A percentile compares a stretch with the other conserved stretches of the same genome.
These are phyloP conservation scores for Cossypha niveicapilla DNA, from an alignment of 2,797 vertebrate species.

Conservation along the genomic window DNA sequence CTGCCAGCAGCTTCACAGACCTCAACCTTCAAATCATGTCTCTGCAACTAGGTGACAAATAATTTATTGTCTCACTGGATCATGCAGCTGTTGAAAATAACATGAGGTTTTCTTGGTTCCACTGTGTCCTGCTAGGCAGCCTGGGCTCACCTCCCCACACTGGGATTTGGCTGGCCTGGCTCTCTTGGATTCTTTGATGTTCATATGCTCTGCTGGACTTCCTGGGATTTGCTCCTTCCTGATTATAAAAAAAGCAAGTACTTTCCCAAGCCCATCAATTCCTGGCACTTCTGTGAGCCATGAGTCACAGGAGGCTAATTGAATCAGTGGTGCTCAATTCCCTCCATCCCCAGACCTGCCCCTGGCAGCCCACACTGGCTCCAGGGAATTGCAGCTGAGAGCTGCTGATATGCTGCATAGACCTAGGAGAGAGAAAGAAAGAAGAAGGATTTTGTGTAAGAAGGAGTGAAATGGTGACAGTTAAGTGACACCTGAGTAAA, in stretches of 20 bases:
- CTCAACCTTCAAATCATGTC: neutral
- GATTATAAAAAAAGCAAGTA: slow-evolving; percentile 11
- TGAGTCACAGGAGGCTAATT: slow-evolving; percentile 55
- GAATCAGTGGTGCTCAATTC: slow-evolving; percentile 36
- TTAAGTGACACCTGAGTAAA: neutral
- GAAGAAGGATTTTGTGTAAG: neutral
- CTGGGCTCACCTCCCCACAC: neutral
- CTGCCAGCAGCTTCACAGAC: neutral
- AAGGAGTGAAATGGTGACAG: neutral
- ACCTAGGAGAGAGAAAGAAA: neutral
- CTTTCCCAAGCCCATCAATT: slow-evolving; percentile 47
- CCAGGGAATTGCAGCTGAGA: neutral
- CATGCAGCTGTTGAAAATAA: slow-evolving; percentile 43
- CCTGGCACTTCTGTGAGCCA: neutral
- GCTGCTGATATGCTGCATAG: neutral
- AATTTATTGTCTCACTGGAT: neutral
- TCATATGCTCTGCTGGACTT: slow-evolving; percentile 42
- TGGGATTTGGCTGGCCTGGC: neutral
- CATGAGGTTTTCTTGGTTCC: neutral
- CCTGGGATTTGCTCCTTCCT: slow-evolving; percentile 59
- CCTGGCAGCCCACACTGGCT: neutral
- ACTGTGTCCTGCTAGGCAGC: neutral
- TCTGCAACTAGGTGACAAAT: slow-evolving; percentile 10
- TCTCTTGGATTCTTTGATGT: slow-evolving; percentile 49
- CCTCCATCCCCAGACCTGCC: neutral